Evolutionary conservation across 1,140 invertebrate genomes (phyloP).

Genomic region (Wiebesia pumilae): DNA sequence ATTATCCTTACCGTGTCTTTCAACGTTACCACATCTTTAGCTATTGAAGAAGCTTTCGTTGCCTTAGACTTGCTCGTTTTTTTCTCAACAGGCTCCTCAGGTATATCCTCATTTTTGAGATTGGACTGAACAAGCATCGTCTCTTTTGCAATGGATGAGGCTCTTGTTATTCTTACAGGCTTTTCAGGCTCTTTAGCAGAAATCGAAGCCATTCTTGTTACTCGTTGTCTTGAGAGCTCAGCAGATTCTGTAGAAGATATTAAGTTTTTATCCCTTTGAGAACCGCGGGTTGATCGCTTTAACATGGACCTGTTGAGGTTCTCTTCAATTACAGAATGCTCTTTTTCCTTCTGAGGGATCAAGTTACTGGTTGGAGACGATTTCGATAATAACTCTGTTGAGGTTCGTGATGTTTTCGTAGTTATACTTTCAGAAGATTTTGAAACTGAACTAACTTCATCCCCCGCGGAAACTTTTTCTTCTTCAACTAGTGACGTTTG

Average conservation of each 20-base stretch:
- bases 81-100: not conserved
- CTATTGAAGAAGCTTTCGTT: conserved; percentile 15
- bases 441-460: not conserved
- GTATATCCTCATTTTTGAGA: not conserved
- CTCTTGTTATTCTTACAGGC: conserved; percentile 28
- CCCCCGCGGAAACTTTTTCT: not conserved
- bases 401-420: not conserved
- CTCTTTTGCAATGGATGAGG: not conserved
- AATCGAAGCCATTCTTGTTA: not conserved
- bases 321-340: not conserved
- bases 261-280: conserved; percentile 6
- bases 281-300: not conserved
- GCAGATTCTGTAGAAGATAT: too few relatives aligned
- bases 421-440: not conserved
- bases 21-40: conserved; percentile 2
- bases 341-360: not conserved
- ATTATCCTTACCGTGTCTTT: conserved; percentile 8
- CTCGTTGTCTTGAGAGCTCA: not conserved
- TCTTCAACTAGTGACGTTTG: not conserved
- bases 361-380: not conserved
- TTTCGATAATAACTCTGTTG: not conserved
- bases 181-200: not conserved
- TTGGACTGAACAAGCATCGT: not conserved
- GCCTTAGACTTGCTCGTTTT: not conserved
- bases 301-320: not conserved